phyloP scores from a whole-genome alignment of 2,113 vertebrate genomes.

The Oenanthe oenanthe region DNA sequence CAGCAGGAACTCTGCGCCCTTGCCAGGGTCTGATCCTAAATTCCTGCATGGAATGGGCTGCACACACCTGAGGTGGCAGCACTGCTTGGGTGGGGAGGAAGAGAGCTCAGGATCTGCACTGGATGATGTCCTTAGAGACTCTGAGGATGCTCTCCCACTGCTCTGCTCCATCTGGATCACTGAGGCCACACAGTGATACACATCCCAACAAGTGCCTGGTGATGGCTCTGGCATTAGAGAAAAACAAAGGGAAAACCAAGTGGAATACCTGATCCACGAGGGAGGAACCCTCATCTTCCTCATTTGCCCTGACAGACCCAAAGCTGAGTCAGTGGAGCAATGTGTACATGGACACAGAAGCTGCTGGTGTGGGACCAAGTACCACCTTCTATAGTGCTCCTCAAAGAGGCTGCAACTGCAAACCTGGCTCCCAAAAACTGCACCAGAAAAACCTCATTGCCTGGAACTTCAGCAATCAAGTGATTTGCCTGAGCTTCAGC shows the following conservation, averaged over 20 bases:
- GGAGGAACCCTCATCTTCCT: not conserved
- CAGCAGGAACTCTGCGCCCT: not conserved
- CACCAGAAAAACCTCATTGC: not conserved
- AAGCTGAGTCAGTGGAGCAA: not conserved
- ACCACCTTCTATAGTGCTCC: not conserved
- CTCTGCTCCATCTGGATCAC: not conserved
- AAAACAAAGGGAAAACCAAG: not conserved
- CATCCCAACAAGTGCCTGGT: not conserved
- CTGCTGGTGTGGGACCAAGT: not conserved
- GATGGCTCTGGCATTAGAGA: not conserved
- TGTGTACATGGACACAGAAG: accelerated
- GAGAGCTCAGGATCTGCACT: not conserved
- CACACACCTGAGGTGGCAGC: not conserved
- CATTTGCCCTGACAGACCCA: no score
- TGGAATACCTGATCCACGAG: not conserved
- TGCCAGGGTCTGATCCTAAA: not conserved
- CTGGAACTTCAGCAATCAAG: not conserved
- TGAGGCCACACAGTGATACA: not conserved
- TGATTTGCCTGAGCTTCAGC: not conserved
- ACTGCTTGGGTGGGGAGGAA: not conserved
- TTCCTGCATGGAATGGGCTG: not conserved
- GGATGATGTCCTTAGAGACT: not conserved
- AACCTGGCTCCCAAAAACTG: not conserved
- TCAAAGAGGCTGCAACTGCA: not conserved
- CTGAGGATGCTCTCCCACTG: not conserved